These are phyloP conservation scores for Perodicticus potto DNA, from an alignment of 2,797 vertebrate species.

Conservation along the genomic window DNA sequence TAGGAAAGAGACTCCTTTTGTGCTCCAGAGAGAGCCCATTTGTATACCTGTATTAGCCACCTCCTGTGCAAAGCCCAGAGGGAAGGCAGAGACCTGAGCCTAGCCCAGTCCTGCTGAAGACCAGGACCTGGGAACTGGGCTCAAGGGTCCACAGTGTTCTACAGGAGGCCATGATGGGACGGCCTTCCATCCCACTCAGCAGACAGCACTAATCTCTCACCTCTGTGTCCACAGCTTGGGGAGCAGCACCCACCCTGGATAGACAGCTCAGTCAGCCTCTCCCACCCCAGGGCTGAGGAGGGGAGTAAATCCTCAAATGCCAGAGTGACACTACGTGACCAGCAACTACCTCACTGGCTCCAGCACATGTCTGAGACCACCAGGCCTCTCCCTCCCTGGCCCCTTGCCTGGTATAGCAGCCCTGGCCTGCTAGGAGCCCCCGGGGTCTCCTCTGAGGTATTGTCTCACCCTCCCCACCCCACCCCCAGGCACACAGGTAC, in stretches of 20 bases:
- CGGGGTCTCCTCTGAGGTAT: background rate
- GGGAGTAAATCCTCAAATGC: background rate
- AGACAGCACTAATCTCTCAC: background rate
- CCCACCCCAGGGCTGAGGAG: background rate
- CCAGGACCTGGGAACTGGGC: background rate
- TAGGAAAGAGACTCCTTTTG: background rate
- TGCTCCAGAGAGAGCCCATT: background rate
- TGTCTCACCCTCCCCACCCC: background rate
- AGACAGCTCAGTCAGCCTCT: background rate
- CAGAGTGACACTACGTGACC: background rate
- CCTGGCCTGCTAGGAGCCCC: background rate
- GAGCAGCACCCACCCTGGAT: fast-evolving
- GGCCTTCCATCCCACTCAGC: fast-evolving
- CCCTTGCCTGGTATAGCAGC: background rate
- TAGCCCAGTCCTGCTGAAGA: background rate
- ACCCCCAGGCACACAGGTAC: background rate
- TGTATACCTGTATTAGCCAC: background rate
- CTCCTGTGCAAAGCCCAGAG: background rate
- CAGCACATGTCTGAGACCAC: background rate
- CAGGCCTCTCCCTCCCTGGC: background rate
- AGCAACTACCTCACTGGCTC: background rate
- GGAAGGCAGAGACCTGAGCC: background rate
- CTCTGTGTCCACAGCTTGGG: background rate
- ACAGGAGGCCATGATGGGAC: background rate
- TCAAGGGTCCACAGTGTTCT: background rate